phyloP scores from a whole-genome alignment of 2,888 invertebrate genomes.

The Pammene fasciana region DNA sequence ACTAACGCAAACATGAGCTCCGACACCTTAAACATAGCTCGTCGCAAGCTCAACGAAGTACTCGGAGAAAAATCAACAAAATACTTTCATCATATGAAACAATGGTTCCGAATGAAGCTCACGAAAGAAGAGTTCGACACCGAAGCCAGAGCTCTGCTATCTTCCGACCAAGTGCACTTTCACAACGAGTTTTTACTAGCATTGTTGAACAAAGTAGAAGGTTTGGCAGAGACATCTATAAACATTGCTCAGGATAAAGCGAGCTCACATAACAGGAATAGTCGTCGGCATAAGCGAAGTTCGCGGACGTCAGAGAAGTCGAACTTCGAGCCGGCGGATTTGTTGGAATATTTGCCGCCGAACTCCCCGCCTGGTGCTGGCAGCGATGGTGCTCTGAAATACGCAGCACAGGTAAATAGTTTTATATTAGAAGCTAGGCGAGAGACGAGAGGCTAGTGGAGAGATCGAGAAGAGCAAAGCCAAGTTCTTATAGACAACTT shows the following conservation, averaged over 20 bases:
- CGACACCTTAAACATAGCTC: conserved; percentile 82
- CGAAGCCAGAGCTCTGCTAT: conserved; percentile 89
- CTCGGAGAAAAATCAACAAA: conserved; percentile 87
- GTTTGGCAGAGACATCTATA: conserved; percentile 73
- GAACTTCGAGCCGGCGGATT: conserved; percentile 84
- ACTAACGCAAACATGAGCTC: conserved; percentile 57
- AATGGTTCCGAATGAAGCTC: conserved; percentile 89
- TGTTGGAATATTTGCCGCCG: conserved; percentile 83
- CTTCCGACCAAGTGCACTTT: conserved; percentile 88
- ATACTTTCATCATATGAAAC: conserved; percentile 88
- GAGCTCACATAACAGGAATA: conserved; percentile 71
- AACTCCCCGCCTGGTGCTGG: conserved; percentile 81
- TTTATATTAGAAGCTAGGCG: too few species aligned
- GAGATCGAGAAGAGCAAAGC: too few species aligned
- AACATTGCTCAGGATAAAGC: conserved; percentile 74
- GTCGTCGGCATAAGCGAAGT: conserved; percentile 79
- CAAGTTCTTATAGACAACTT: too few species aligned
- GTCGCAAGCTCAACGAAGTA: conserved; percentile 84
- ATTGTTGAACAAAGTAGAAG: conserved; percentile 89
- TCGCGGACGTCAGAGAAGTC: conserved; percentile 83
- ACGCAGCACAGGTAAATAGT: conserved; percentile 71
- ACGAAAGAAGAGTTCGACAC: conserved; percentile 93
- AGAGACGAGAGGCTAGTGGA: too few species aligned
- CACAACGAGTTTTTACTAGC: conserved; percentile 94
- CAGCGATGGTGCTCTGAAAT: conserved; percentile 74